Conservation (phyloP, 2,113 vertebrate species). For the Spea multiplicata region DNA sequence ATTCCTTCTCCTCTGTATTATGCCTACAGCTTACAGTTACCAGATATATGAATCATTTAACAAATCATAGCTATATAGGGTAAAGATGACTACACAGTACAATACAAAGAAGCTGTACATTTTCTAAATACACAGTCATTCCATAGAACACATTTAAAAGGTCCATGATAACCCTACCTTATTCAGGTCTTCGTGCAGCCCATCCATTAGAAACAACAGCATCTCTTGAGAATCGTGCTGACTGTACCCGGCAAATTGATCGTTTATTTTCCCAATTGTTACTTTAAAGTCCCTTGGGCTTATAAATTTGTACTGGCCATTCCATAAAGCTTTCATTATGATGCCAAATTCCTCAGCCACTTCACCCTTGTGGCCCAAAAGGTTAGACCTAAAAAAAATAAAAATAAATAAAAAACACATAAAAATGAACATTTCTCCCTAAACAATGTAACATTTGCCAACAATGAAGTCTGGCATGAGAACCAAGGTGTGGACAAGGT, state of each 20-base stretch:
- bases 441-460: background rate
- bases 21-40: too few relatives aligned
- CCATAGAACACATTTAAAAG: too few relatives aligned
- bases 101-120: too few relatives aligned
- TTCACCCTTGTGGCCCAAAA: conserved; percentile 94
- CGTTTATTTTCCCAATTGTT: conserved; percentile 95
- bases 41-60: too few relatives aligned
- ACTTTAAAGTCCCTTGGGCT: conserved; percentile 93
- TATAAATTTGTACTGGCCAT: conserved; percentile 88
- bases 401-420: too few relatives aligned
- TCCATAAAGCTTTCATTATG: conserved; percentile 95
- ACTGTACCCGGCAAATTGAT: conserved; percentile 87
- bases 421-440: background rate
- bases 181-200: conserved; percentile 95
- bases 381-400: conserved; percentile 75
- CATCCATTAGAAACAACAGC: conserved; percentile 96
- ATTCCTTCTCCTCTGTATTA: too few relatives aligned
- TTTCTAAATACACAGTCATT: too few relatives aligned
- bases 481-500: too few relatives aligned
- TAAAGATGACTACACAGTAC: too few relatives aligned
- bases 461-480: too few relatives aligned
- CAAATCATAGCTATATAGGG: too few relatives aligned
- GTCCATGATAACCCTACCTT: conserved; percentile 71
- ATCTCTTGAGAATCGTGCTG: conserved; percentile 98
- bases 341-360: conserved; percentile 96